Conservation (phyloP, 2,113 vertebrate genomes). For the Mohoua ochrocephala region DNA sequence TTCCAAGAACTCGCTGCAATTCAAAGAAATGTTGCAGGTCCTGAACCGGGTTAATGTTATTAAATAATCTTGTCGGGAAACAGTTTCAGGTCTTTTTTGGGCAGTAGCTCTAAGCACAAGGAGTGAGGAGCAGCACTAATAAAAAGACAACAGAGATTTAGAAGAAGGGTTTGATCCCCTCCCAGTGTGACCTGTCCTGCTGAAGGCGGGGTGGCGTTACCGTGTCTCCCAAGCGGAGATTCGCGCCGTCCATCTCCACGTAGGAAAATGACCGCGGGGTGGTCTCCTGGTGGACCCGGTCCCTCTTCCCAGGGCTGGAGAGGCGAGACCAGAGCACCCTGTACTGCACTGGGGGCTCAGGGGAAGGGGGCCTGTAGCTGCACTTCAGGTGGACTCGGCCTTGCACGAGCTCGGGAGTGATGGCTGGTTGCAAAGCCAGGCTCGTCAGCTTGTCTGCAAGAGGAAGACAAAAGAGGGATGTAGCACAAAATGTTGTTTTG, state of each 20-base stretch:
- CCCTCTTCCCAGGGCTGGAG: slow-evolving; percentile 69
- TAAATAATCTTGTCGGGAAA: not conserved
- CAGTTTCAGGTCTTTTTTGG: not conserved
- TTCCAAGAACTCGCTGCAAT: not conserved
- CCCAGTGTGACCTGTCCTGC: not conserved
- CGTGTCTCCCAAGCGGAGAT: slow-evolving; percentile 79
- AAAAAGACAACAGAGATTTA: not conserved
- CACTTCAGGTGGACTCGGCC: slow-evolving; percentile 71
- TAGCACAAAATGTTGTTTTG: not conserved
- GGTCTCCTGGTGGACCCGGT: slow-evolving; percentile 71
- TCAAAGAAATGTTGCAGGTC: not conserved
- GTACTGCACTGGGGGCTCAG: slow-evolving; percentile 36
- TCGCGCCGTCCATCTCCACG: slow-evolving; percentile 76
- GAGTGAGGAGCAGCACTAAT: not conserved
- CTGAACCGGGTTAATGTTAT: not conserved
- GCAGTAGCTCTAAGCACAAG: not conserved
- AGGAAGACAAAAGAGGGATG: not conserved
- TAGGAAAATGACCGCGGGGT: slow-evolving; percentile 64
- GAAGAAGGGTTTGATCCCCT: not conserved
- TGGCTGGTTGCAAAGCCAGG: not conserved
- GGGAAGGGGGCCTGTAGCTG: slow-evolving; percentile 39
- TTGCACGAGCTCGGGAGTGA: slow-evolving; percentile 62
- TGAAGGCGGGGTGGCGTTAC: slow-evolving; percentile 62
- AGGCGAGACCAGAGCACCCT: slow-evolving; percentile 76
- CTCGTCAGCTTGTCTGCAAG: not conserved